These are phyloP conservation scores for Pseudotriccus pelzelni DNA, from an alignment of 2,797 vertebrate species.

Conservation along the genomic window DNA sequence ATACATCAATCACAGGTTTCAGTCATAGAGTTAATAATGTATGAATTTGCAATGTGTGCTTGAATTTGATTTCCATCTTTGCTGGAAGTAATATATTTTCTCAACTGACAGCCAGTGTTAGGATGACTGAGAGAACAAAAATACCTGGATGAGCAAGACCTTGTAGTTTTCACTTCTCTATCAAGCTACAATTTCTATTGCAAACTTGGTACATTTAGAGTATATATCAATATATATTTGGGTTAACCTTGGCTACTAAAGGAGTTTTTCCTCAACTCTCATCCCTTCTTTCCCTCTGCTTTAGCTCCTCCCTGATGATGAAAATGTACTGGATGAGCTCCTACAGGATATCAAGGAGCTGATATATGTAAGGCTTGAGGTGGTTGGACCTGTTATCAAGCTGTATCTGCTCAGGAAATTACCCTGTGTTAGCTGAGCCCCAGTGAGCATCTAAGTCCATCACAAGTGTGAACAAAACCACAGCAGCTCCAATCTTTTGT, in stretches of 20 bases:
- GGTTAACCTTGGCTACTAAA: neutral
- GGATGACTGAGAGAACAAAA: neutral
- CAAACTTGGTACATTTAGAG: neutral
- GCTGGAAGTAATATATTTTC: neutral
- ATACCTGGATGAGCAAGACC: neutral
- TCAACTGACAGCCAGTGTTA: neutral
- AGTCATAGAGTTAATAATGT: neutral
- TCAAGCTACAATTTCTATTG: neutral
- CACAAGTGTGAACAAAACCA: neutral
- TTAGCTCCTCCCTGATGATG: neutral
- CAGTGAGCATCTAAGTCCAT: neutral
- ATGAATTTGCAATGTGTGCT: neutral
- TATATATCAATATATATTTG: neutral
- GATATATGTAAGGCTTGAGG: conserved; percentile 52
- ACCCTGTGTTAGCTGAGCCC: neutral
- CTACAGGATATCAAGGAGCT: conserved; percentile 44
- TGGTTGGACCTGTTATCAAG: neutral
- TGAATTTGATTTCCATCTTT: neutral
- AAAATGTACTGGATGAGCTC: neutral
- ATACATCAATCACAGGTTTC: neutral
- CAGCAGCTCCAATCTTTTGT: neutral
- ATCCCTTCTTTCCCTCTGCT: neutral
- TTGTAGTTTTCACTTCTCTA: neutral
- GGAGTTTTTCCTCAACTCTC: neutral
- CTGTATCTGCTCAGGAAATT: neutral